phyloP scores from a whole-genome alignment of 2,113 vertebrate species.

The Dolichallabes microphthalmus region DNA sequence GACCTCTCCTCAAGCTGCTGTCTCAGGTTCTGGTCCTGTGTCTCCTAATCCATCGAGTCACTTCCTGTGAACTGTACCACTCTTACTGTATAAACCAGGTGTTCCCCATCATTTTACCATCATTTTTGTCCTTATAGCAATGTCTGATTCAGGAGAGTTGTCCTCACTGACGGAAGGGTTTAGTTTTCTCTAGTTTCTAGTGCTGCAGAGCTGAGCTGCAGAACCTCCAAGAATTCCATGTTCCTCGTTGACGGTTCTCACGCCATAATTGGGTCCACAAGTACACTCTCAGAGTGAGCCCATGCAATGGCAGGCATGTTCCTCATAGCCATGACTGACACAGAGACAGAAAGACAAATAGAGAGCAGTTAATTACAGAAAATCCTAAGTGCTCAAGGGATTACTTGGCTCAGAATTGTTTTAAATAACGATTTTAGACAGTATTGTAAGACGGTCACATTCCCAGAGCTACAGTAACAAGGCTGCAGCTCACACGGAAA shows the following conservation, averaged over 20 bases:
- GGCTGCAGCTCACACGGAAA: too few relatives aligned
- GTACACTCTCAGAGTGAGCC: slow-evolving; percentile 20
- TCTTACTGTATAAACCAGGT: slow-evolving; percentile 35
- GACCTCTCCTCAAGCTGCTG: slow-evolving; percentile 67
- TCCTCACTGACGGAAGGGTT: background rate
- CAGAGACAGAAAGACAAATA: background rate
- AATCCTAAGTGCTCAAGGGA: background rate
- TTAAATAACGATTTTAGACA: too few relatives aligned
- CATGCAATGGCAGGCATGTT: slow-evolving; percentile 47
- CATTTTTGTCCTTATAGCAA: slow-evolving; percentile 10
- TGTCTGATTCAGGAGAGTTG: background rate
- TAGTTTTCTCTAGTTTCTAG: background rate
- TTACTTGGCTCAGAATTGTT: background rate
- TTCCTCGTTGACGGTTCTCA: slow-evolving; percentile 27
- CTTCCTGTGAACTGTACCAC: slow-evolving; percentile 42
- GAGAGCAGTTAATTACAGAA: background rate
- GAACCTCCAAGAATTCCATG: background rate
- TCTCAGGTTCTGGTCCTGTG: slow-evolving; percentile 64
- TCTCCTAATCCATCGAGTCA: slow-evolving; percentile 53
- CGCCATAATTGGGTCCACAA: slow-evolving; percentile 70
- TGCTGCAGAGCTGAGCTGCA: background rate
- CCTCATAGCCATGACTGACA: slow-evolving; percentile 72
- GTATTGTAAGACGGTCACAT: too few relatives aligned
- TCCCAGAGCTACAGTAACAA: too few relatives aligned
- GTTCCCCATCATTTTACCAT: background rate